These are phyloP conservation scores for Rhinoptilus africanus DNA, from an alignment of 2,113 vertebrate species.

Conservation along the genomic window DNA sequence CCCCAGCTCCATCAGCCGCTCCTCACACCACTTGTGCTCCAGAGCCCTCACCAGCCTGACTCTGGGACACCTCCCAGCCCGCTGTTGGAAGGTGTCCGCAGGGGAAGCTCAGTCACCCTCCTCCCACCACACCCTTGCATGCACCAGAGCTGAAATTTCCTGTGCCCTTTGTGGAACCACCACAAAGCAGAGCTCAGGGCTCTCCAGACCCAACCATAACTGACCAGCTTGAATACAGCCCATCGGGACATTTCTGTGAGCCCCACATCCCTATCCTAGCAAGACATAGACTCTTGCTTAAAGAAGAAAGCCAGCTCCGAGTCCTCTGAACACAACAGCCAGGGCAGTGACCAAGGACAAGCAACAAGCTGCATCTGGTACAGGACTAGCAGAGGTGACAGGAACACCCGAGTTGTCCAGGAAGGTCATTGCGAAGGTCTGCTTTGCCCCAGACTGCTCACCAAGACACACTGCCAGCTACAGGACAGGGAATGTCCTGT, in stretches of 20 bases:
- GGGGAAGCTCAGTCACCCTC: accelerated
- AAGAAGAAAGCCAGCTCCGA: not conserved
- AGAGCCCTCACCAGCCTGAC: not conserved
- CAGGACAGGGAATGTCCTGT: not conserved
- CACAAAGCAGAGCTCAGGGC: not conserved
- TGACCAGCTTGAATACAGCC: not conserved
- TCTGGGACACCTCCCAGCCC: not conserved
- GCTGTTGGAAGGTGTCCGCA: not conserved
- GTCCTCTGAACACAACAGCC: not conserved
- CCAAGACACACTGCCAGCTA: not conserved
- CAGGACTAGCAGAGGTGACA: not conserved
- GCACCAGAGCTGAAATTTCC: not conserved
- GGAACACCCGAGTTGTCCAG: not conserved
- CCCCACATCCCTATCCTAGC: not conserved
- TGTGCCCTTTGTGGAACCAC: not conserved
- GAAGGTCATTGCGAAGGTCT: not conserved
- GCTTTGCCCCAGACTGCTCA: not conserved
- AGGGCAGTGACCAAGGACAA: not conserved
- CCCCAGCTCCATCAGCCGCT: not conserved
- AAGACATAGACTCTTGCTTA: not conserved
- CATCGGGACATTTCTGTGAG: not conserved
- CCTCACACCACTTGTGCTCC: not conserved
- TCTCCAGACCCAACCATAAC: not conserved
- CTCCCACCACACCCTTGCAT: not conserved
- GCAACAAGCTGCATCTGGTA: not conserved